phyloP scores from a whole-genome alignment of 2,113 vertebrate species.

The Amblyornis subalaris region DNA sequence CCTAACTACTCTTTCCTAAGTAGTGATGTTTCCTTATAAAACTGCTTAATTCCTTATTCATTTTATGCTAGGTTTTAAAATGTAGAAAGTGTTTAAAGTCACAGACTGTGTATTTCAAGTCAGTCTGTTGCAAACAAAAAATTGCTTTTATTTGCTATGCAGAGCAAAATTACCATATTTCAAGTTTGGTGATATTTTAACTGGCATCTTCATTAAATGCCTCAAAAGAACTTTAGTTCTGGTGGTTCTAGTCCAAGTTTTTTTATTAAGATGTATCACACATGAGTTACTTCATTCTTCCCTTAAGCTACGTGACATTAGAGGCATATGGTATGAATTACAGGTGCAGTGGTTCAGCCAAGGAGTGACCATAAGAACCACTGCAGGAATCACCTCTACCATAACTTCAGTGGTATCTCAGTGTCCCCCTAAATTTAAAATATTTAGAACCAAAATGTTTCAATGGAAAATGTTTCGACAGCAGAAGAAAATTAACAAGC shows the following conservation, averaged over 20 bases:
- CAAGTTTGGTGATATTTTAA: neutral
- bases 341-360: neutral
- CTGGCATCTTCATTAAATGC: neutral
- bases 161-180: neutral
- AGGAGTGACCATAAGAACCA: neutral
- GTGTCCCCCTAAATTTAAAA: neutral
- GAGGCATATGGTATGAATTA: neutral
- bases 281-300: neutral
- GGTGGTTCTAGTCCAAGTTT: neutral
- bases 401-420: neutral
- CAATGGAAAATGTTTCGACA: neutral
- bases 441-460: neutral
- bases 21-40: neutral
- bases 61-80: neutral
- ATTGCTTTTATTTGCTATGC: neutral
- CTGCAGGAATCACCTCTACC: neutral
- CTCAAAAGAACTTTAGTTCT: neutral
- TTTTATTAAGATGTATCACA: neutral
- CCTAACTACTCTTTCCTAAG: neutral
- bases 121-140: neutral
- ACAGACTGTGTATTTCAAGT: neutral
- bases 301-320: neutral
- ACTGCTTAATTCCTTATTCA: neutral
- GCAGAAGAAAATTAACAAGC: neutral
- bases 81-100: neutral